Percentiles rank a stretch among this genome's conserved stretches.
Evolutionary conservation across 2,113 vertebrate species (phyloP).

Genomic region (Trichechus manatus): DNA sequence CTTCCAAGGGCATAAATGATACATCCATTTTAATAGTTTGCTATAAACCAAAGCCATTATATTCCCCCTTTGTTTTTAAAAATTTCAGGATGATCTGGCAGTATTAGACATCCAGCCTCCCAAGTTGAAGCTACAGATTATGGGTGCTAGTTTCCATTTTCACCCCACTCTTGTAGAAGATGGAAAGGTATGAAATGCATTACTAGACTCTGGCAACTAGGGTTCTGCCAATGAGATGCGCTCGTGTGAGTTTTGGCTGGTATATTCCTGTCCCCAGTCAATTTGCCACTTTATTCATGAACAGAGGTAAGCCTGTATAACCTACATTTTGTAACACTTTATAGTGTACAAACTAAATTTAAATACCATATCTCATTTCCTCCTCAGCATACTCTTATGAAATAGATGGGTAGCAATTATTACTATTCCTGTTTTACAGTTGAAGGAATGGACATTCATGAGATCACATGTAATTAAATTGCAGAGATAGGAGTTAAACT

Average conservation of each 20-base stretch:
- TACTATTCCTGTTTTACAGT: not conserved
- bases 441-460: not conserved
- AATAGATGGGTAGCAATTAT: not conserved
- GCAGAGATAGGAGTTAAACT: not conserved
- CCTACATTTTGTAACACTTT: not conserved
- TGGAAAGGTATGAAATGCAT: not conserved
- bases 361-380: not conserved
- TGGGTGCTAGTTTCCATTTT: not conserved
- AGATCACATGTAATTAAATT: not conserved
- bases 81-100: not conserved
- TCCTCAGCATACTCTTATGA: not conserved
- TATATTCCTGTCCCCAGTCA: not conserved
- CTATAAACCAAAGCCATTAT: not conserved
- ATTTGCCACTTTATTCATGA: slow-evolving; percentile 53
- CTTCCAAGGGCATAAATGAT: not conserved
- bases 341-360: not conserved
- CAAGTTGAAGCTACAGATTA: not conserved
- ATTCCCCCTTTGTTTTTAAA: slow-evolving; percentile 45
- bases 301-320: slow-evolving; percentile 30
- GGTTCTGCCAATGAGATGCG: not conserved
- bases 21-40: not conserved
- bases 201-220: not conserved
- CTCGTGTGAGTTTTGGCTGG: not conserved
- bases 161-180: not conserved
- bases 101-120: not conserved